Percentiles rank a stretch among this genome's conserved stretches.
Conservation (phyloP, 2,797 vertebrate genomes). For the Harpagifer antarcticus region DNA sequence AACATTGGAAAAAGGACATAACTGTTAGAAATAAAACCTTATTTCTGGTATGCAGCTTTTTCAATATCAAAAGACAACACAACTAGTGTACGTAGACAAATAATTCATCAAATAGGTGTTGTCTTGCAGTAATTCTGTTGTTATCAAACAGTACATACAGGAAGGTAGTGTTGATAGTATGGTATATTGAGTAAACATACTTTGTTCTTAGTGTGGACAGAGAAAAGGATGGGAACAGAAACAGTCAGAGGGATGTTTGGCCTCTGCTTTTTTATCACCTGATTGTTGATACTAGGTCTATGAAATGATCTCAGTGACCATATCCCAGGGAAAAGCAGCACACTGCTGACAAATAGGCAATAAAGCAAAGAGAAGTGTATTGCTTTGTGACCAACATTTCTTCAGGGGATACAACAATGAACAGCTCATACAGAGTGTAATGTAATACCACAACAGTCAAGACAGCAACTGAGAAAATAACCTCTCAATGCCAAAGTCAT, state of each 20-base stretch:
- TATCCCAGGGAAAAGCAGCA: slow-evolving; percentile 29
- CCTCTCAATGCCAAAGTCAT: slow-evolving; percentile 2
- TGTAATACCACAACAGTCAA: neutral
- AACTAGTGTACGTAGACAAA: neutral
- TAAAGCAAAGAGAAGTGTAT: slow-evolving; percentile 31
- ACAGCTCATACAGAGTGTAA: slow-evolving; percentile 21
- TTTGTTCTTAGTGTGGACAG: neutral
- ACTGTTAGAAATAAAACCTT: neutral
- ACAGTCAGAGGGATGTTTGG: slow-evolving; percentile 1
- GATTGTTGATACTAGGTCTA: slow-evolving; percentile 32
- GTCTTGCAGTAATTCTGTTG: no score
- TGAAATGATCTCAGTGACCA: slow-evolving; percentile 42
- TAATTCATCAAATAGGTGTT: no score
- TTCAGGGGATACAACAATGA: slow-evolving; percentile 21
- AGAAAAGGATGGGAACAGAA: neutral
- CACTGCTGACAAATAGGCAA: slow-evolving; percentile 36
- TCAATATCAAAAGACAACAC: neutral
- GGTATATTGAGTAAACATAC: slow-evolving; percentile 4
- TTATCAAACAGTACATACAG: no score
- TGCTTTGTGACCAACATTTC: slow-evolving; percentile 43
- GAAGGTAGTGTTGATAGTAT: neutral
- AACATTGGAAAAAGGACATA: neutral
- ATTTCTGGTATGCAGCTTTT: neutral
- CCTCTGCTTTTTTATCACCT: slow-evolving; percentile 7
- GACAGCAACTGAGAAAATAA: neutral